Conservation (phyloP, 2,888 invertebrate species). For the Lysandra bellargus region DNA sequence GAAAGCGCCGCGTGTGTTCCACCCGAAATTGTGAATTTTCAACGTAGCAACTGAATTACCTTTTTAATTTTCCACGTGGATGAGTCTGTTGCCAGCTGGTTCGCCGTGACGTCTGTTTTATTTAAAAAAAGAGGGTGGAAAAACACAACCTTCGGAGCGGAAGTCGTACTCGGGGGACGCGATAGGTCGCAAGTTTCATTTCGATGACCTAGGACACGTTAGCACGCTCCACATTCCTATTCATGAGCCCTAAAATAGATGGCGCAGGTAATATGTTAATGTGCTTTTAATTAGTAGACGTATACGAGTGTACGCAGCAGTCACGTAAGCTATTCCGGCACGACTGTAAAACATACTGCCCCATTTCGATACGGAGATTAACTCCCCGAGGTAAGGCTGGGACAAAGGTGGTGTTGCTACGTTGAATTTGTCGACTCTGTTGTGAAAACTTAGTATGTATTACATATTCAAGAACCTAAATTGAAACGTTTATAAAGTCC, state of each 20-base stretch:
- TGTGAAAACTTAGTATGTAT: neutral
- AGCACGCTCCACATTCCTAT: constrained; percentile 23
- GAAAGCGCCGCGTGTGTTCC: neutral
- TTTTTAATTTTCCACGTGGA: constrained; percentile 11
- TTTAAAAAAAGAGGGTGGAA: constrained; percentile 3
- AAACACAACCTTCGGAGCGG: neutral
- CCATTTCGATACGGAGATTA: constrained; percentile 9
- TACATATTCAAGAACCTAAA: neutral
- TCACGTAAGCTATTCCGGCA: constrained; percentile 10
- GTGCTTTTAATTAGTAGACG: constrained; percentile 18
- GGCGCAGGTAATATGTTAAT: constrained; percentile 27
- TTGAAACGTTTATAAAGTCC: neutral
- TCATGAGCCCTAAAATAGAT: constrained; percentile 23
- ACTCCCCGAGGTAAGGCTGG: neutral
- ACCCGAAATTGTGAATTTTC: neutral
- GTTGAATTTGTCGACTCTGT: neutral
- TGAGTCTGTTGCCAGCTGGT: constrained; percentile 11
- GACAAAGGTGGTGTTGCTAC: neutral
- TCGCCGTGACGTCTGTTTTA: constrained; percentile 13
- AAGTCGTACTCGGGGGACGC: neutral
- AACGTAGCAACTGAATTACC: constrained; percentile 2
- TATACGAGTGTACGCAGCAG: constrained; percentile 3
- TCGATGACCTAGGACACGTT: constrained; percentile 26
- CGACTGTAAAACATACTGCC: constrained; percentile 8
- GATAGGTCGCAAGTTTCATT: constrained; percentile 27